Conservation (phyloP, 1,140 invertebrate genomes). For the Bursaphelenchus mucronatus region DNA sequence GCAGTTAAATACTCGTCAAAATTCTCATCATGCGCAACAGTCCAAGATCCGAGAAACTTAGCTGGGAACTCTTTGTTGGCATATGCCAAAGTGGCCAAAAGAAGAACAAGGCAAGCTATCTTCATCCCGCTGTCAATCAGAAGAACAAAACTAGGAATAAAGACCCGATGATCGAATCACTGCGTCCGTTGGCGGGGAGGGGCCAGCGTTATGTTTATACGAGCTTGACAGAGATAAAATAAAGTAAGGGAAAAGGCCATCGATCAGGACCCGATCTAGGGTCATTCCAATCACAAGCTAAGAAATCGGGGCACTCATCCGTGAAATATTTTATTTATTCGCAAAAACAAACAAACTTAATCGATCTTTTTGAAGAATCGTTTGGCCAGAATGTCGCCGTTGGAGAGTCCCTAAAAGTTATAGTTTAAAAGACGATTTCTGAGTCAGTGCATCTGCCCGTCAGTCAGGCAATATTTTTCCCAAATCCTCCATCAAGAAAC, state of each 20-base stretch:
- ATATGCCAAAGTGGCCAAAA: background rate
- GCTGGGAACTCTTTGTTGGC: slow-evolving; percentile 10
- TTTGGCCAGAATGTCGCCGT: too few relatives aligned
- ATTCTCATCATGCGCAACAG: slow-evolving; percentile 18
- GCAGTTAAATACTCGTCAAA: slow-evolving; percentile 30
- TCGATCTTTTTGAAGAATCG: too few relatives aligned
- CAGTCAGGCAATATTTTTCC: too few relatives aligned
- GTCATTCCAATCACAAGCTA: background rate
- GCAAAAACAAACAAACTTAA: too few relatives aligned
- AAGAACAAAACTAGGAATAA: background rate
- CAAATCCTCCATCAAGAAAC: too few relatives aligned
- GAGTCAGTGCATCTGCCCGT: too few relatives aligned
- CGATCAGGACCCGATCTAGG: slow-evolving; percentile 1
- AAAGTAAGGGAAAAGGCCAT: background rate
- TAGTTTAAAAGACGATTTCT: too few relatives aligned
- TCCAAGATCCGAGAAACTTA: slow-evolving; percentile 21
- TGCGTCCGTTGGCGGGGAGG: background rate
- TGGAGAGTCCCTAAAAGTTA: too few relatives aligned
- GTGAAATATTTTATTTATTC: too few relatives aligned
- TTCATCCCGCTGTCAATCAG: background rate
- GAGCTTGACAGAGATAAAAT: too few relatives aligned
- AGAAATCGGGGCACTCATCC: too few relatives aligned
- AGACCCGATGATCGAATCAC: background rate
- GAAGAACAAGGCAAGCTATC: slow-evolving; percentile 1
- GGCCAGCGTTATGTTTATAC: too few relatives aligned